These are phyloP conservation scores for Nipponia nippon DNA, from an alignment of 2,113 vertebrate genomes.

Conservation along the genomic window DNA sequence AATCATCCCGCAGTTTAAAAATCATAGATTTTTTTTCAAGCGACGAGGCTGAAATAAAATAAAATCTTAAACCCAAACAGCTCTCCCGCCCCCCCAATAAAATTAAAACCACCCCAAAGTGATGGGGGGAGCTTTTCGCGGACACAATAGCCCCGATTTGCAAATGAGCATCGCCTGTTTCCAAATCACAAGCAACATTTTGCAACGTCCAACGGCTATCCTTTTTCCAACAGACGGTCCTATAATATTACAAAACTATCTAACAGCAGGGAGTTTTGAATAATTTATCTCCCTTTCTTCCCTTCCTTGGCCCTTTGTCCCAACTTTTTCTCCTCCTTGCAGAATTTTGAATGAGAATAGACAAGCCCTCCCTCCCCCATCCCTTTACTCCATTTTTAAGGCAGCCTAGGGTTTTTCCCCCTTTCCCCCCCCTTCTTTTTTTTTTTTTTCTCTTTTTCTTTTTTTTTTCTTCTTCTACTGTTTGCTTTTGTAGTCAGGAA, in stretches of 20 bases:
- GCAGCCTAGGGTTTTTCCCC: constrained; percentile 18
- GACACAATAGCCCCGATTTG: constrained; percentile 61
- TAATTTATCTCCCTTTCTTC: constrained; percentile 86
- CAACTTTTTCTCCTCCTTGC: constrained; percentile 68
- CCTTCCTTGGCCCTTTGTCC: constrained; percentile 80
- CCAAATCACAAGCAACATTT: constrained; percentile 76
- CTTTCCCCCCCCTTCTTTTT: neutral
- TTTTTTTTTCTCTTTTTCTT: neutral
- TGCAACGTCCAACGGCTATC: constrained; percentile 74
- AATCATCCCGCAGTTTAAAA: neutral
- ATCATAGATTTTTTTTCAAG: neutral
- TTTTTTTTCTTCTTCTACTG: constrained; percentile 42
- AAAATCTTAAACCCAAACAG: neutral
- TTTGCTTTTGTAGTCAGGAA: constrained; percentile 79
- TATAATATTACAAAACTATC: constrained; percentile 86
- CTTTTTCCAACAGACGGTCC: constrained; percentile 74
- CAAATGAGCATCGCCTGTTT: constrained; percentile 62
- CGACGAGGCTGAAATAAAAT: neutral
- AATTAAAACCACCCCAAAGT: neutral
- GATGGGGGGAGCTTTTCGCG: neutral
- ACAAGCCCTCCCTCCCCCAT: constrained; percentile 56
- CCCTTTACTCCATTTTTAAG: constrained; percentile 34
- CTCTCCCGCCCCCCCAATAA: neutral
- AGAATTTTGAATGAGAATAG: constrained; percentile 83
- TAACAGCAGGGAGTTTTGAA: constrained; percentile 85